Base-by-base conservation (phyloP, 2,113 vertebrate genomes). In the Sebastes schlegelii region DNA sequence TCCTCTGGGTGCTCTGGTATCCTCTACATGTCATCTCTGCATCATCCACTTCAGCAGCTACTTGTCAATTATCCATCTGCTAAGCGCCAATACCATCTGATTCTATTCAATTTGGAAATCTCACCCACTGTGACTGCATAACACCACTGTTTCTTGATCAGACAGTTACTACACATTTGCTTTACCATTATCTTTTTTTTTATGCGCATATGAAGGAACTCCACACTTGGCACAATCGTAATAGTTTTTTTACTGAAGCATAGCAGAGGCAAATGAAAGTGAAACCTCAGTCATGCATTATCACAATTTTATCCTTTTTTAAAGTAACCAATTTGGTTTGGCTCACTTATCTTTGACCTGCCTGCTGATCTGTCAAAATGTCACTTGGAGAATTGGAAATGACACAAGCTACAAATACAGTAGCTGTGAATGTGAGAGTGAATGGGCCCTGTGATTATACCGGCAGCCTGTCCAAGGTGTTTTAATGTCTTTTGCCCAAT, bases 21-120 rank as follows among this genome's bases (percentile, higher is more conserved):
- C 52, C 11, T 66, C 49, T 43, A 66, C 6, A 61, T 1, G 48
- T 77, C 77, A 70, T 46, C 62, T 46, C 63, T 74, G 40, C 79
- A 77, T 88, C 69, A 58, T 60, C 54, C 63, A 80, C 76, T 82
- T 85, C 26, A 80, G 67, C 82, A 58, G 48, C 14, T 60, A 61
- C 55, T 48, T 19, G 16, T 68, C 69, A 85, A 76, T 79, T 85
- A 82, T 68, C 48, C 71, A 72, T 57, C 77, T 71, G 68, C 71
- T 60, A 68, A 45, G 54, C 34, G 3, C 42, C 12, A 70, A 72
- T 26, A 21, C 46, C 23, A 62, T 63, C 57, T 48, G 23, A 80
- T 74, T 62, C 71, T 72, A 54, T 81, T 81, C 46, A 26, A 67
- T 76, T 71, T 55, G 17, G 14, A 71, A 74, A 71, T 79, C 40